These are phyloP conservation scores for Acipenser transmontanus DNA, from an alignment of 2,797 vertebrate genomes.

Conservation along the genomic window DNA sequence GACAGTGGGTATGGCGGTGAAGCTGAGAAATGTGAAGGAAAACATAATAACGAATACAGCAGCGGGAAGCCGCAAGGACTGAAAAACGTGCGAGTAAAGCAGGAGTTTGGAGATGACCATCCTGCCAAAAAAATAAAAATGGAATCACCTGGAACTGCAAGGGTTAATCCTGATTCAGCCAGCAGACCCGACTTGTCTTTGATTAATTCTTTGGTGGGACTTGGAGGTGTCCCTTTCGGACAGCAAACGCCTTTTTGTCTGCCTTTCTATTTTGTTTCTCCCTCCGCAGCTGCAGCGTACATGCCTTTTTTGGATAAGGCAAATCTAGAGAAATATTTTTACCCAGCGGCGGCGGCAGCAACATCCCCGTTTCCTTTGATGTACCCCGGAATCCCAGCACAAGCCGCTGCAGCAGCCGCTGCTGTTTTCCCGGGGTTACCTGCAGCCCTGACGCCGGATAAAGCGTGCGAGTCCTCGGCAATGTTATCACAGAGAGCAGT, in stretches of 20 bases:
- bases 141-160: slow-evolving; percentile 50
- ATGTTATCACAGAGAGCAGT: slow-evolving; percentile 38
- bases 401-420: slow-evolving; percentile 50
- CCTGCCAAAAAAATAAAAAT: slow-evolving; percentile 74
- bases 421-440: slow-evolving; percentile 75
- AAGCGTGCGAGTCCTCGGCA: slow-evolving; percentile 48
- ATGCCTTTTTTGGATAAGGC: slow-evolving; percentile 86
- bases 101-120: slow-evolving; percentile 77
- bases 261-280: slow-evolving; percentile 88
- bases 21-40: slow-evolving; percentile 54
- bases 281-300: slow-evolving; percentile 80
- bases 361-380: slow-evolving; percentile 74
- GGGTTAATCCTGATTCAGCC: slow-evolving; percentile 37
- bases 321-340: slow-evolving; percentile 80
- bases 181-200: slow-evolving; percentile 69
- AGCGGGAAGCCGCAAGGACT: slow-evolving; percentile 39
- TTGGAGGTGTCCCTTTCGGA: slow-evolving; percentile 62
- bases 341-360: slow-evolving; percentile 55
- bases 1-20: slow-evolving; percentile 95
- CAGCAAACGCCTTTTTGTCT: slow-evolving; percentile 86
- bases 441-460: slow-evolving; percentile 53
- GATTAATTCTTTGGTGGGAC: slow-evolving; percentile 81
- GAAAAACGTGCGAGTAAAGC: slow-evolving; percentile 71
- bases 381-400: slow-evolving; percentile 69
- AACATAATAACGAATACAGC: slow-evolving; percentile 18